Evolutionary conservation across 2,797 vertebrate species (phyloP).

Genomic region (Poecilia wingei): DNA sequence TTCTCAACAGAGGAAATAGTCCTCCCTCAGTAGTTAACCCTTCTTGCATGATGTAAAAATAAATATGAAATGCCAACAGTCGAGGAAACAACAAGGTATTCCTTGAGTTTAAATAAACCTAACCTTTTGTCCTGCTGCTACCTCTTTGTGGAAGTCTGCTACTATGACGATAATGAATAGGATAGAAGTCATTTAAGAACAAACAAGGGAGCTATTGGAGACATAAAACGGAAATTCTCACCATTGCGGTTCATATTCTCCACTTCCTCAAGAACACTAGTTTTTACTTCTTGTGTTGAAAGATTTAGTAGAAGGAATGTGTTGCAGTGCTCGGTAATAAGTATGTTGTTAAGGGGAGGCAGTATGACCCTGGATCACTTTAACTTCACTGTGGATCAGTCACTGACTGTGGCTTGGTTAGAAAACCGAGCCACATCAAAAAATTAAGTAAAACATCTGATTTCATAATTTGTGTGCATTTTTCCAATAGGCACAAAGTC

Average conservation of each 20-base stretch:
- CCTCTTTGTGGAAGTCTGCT: conserved; percentile 24
- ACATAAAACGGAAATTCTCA: conserved; percentile 63
- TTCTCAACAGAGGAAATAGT: conserved; percentile 36
- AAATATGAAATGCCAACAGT: conserved; percentile 30
- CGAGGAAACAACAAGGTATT: conserved; percentile 39
- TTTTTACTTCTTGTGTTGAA: conserved; percentile 41
- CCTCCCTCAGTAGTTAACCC: conserved; percentile 35
- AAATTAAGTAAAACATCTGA: not conserved
- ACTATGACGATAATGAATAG: conserved; percentile 30
- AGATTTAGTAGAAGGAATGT: conserved; percentile 44
- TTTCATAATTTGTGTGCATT: not conserved
- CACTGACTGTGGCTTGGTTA: not conserved
- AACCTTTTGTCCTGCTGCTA: conserved; percentile 27
- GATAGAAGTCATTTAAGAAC: conserved; percentile 26
- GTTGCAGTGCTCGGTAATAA: conserved; percentile 7
- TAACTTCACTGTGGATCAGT: not conserved
- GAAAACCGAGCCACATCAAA: not conserved
- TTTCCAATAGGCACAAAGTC: not conserved
- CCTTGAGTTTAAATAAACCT: conserved; percentile 60
- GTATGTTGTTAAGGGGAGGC: conserved; percentile 6
- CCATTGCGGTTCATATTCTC: conserved; percentile 41
- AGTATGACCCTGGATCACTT: not conserved
- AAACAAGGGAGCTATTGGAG: conserved; percentile 46
- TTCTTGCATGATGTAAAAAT: conserved; percentile 38
- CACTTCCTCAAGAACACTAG: conserved; percentile 30